A percentile compares a stretch with the other conserved stretches of the same genome.
phyloP scores from a whole-genome alignment of 2,113 vertebrate genomes.

The Promerops cafer region DNA sequence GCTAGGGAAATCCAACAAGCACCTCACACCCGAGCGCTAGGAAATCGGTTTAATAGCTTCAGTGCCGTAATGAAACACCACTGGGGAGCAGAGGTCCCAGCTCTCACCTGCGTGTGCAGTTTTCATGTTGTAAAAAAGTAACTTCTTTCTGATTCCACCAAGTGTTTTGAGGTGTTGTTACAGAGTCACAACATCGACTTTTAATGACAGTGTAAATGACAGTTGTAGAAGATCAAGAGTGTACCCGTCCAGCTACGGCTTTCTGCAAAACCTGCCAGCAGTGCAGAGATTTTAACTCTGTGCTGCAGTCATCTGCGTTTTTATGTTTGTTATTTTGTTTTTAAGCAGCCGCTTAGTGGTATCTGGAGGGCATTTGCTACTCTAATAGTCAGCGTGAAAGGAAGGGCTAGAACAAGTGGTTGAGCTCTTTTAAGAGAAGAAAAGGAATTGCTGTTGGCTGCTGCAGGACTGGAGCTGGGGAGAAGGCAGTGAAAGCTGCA shows the following conservation, averaged over 20 bases:
- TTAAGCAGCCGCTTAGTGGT: not conserved
- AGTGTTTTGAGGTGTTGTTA: not conserved
- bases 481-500: not conserved
- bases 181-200: not conserved
- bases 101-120: not conserved
- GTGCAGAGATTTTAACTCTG: not conserved
- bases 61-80: constrained; percentile 21
- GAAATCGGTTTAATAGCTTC: constrained; percentile 23
- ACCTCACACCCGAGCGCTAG: not conserved
- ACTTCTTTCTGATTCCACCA: not conserved
- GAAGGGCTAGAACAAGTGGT: not conserved
- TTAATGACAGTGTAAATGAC: not conserved
- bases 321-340: constrained; percentile 26
- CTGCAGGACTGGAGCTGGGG: not conserved
- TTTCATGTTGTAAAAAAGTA: not conserved
- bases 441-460: not conserved
- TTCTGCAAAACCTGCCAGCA: not conserved
- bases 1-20: constrained; percentile 2
- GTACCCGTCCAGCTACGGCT: not conserved
- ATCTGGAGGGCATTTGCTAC: not conserved
- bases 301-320: not conserved
- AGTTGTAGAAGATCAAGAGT: not conserved
- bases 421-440: not conserved
- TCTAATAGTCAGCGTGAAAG: not conserved
- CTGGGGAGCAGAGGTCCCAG: not conserved